Percentiles rank a stretch among this genome's conserved stretches.
These are phyloP conservation scores for Gadopsis bispinosus DNA, from an alignment of 2,797 vertebrate species.

Conservation along the genomic window DNA sequence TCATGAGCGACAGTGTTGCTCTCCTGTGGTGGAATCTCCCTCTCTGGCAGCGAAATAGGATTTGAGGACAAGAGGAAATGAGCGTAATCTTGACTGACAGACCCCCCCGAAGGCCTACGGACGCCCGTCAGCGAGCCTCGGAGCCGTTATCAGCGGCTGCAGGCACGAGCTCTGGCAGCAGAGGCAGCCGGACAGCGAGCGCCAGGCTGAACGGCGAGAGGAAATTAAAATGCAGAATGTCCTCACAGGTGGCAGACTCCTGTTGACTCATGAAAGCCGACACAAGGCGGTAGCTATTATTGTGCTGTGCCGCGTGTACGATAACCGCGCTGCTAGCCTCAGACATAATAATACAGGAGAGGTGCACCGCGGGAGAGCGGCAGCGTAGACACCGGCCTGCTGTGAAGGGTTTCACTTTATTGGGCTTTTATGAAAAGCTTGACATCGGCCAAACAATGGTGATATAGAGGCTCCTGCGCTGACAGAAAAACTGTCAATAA, in stretches of 20 bases:
- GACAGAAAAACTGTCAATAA: not conserved
- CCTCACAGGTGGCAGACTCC: conserved; percentile 47
- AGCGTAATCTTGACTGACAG: conserved; percentile 66
- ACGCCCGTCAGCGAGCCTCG: conserved; percentile 27
- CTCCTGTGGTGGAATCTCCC: conserved; percentile 16
- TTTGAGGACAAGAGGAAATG: conserved; percentile 46
- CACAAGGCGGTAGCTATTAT: conserved; percentile 37
- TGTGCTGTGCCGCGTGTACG: not conserved
- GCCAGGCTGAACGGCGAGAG: conserved; percentile 17
- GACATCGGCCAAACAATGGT: not conserved
- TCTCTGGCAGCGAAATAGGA: conserved; percentile 13
- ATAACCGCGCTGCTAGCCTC: conserved; percentile 22
- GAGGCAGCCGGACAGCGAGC: conserved; percentile 32
- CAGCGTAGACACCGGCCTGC: not conserved
- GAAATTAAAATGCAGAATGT: conserved; percentile 56
- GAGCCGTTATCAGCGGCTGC: conserved; percentile 48
- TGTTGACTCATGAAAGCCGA: conserved; percentile 49
- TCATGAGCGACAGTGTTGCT: not conserved
- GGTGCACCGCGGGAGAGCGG: conserved; percentile 28
- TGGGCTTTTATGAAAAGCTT: conserved; percentile 17
- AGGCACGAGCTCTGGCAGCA: conserved; percentile 37
- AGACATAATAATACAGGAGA: conserved; percentile 20
- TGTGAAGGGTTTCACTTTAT: not conserved
- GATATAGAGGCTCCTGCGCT: not conserved
- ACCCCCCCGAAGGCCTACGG: conserved; percentile 27